Evolutionary conservation across 2,888 invertebrate genomes (phyloP).

Genomic region (Galerucella nymphaeae): DNA sequence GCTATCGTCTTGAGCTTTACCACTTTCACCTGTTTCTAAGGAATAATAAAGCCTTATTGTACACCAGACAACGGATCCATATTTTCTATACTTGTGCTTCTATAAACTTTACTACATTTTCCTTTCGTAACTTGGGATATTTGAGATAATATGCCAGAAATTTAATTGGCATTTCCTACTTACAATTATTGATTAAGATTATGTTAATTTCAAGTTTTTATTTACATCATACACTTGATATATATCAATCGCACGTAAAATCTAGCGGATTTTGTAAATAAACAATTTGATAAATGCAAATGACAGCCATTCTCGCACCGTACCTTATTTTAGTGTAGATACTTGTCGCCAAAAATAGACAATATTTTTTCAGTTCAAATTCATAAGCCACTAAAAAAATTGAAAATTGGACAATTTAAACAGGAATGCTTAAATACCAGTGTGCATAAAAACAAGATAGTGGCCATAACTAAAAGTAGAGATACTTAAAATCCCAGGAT

Average conservation of each 20-base stretch:
- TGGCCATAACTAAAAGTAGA: constrained; percentile 16
- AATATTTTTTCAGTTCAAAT: background rate
- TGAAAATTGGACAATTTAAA: background rate
- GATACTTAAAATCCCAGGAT: constrained; percentile 7
- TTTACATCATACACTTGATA: no score
- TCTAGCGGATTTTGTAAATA: no score
- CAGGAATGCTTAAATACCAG: background rate
- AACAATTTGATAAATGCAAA: no score
- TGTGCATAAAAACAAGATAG: constrained; percentile 21
- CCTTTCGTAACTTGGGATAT: background rate
- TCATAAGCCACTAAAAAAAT: background rate
- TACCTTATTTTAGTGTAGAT: no score
- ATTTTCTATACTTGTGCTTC: constrained; percentile 5
- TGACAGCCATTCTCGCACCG: no score
- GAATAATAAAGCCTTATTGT: constrained; percentile 65
- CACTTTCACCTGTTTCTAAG: constrained; percentile 64
- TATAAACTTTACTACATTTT: background rate
- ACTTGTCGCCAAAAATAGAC: no score
- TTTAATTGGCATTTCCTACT: background rate
- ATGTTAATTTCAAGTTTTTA: no score
- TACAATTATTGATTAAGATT: no score
- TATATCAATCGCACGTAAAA: no score
- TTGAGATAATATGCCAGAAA: background rate
- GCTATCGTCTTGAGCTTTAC: constrained; percentile 49
- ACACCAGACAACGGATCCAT: constrained; percentile 48